Base-by-base conservation (phyloP, 2,113 vertebrate species). In the Mus musculus region DNA sequence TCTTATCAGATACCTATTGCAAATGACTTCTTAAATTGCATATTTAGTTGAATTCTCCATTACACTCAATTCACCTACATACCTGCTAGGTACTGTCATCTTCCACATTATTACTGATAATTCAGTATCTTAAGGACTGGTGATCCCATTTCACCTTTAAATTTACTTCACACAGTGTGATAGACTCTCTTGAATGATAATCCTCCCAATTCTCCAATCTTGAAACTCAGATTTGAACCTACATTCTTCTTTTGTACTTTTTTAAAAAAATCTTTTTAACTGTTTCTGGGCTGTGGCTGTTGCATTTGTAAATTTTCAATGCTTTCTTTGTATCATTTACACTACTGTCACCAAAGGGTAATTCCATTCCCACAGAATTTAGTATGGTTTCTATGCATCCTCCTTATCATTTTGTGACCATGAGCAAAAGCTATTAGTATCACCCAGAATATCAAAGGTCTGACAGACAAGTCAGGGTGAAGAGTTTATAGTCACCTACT, bases 21-120 rank as follows among this genome's bases (percentile, higher is more conserved):
- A 65, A 95, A 86, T 82, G 39, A 75, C 65, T 90, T 71, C n/a
- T 77, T 71, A 96, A 95, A 87, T 90, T 61, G 80, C 75, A 39
- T 82, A 72, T 39, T 75, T 92, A 80, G 8, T 52, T 85, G 12
- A 90, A 97, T 82, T 78, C 8, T 54, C 89, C 69, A 14, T 92
- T 54, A 73, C 75, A 81, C 2, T 1, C 30, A 78, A 6, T 84
- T 90, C 63, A 85, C 87, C 4, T 88, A 73, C 76, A 54, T 73
- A 82, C 26, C 54, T 61, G n/a, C 56, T 56, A 46, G 39, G 36
- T 65, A 67, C 42, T 91, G 28, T 78, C n/a, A 71, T 71, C 30
- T 82, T 61, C 42, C 5, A 61, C 65, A 14, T 54, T 39, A 56
- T 86, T 87, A 94, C n/a, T 75, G 5, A 69, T 91, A 96, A 85